Conservation (phyloP, 2,113 vertebrate species). For the Dunckerocampus dactyliophorus region DNA sequence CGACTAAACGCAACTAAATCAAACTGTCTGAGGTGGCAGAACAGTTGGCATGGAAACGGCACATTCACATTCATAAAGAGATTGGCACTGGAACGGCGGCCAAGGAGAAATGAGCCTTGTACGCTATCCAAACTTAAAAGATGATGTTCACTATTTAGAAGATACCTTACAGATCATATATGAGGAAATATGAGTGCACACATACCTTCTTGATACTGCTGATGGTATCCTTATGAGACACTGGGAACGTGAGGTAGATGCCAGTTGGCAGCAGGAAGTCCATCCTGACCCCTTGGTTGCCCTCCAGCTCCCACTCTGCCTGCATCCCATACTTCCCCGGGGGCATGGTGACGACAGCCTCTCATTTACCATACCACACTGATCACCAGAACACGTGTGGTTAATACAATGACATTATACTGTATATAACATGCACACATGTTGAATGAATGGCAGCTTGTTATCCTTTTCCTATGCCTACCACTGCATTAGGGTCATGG, state of each 20-base stretch:
- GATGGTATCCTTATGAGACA: constrained; percentile 87
- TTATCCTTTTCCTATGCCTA: background rate
- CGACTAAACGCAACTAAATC: constrained; percentile 48
- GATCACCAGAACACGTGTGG: constrained; percentile 21
- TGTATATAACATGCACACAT: background rate
- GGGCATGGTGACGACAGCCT: constrained; percentile 82
- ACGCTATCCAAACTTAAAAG: background rate
- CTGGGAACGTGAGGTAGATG: constrained; percentile 87
- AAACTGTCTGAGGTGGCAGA: constrained; percentile 54
- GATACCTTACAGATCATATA: background rate
- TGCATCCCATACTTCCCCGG: constrained; percentile 90
- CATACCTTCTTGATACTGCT: constrained; percentile 87
- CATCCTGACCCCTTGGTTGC: constrained; percentile 80
- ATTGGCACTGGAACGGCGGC: background rate
- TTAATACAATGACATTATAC: constrained; percentile 35
- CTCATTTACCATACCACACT: constrained; percentile 72
- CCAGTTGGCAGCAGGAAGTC: constrained; percentile 95
- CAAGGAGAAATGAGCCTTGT: background rate
- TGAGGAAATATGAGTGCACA: background rate
- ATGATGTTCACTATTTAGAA: background rate
- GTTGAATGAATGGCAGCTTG: background rate
- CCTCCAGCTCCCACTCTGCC: constrained; percentile 89
- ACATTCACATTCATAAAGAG: constrained; percentile 42
- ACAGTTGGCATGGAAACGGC: constrained; percentile 64
- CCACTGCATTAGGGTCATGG: too few species aligned